phyloP scores from a whole-genome alignment of 2,113 vertebrate species.

The Oriolus oriolus region DNA sequence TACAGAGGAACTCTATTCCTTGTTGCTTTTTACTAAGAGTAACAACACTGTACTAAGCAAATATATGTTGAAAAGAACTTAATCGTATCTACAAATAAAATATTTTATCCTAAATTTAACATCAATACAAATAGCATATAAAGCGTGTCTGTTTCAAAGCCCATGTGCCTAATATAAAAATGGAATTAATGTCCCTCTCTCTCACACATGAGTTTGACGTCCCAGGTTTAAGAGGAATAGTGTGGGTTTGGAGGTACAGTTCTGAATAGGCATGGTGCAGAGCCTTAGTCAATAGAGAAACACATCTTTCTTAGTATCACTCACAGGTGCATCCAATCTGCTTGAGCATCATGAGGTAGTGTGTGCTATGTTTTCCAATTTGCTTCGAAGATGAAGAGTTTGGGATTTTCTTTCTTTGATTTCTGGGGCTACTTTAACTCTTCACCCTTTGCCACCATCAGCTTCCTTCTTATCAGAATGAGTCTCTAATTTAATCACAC shows the following conservation, averaged over 20 bases:
- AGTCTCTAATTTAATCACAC: neutral
- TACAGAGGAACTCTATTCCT: neutral
- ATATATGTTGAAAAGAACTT: neutral
- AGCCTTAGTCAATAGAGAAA: neutral
- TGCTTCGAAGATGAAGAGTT: neutral
- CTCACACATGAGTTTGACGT: neutral
- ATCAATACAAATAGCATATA: neutral
- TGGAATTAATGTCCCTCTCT: neutral
- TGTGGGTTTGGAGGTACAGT: neutral
- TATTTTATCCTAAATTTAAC: neutral
- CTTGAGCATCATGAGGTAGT: neutral
- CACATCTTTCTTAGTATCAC: neutral
- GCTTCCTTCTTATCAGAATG: neutral
- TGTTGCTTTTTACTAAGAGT: neutral
- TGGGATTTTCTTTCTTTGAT: neutral
- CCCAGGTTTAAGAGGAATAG: neutral
- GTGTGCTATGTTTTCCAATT: neutral
- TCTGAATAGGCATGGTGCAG: neutral
- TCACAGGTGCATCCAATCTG: neutral
- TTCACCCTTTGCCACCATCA: neutral
- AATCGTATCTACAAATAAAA: neutral
- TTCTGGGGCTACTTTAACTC: neutral
- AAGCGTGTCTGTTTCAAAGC: neutral
- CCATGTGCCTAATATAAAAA: neutral
- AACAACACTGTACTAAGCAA: neutral